A percentile compares a stretch with the other conserved stretches of the same genome.
phyloP scores from a whole-genome alignment of 2,113 vertebrate species.

The Garra rufa region DNA sequence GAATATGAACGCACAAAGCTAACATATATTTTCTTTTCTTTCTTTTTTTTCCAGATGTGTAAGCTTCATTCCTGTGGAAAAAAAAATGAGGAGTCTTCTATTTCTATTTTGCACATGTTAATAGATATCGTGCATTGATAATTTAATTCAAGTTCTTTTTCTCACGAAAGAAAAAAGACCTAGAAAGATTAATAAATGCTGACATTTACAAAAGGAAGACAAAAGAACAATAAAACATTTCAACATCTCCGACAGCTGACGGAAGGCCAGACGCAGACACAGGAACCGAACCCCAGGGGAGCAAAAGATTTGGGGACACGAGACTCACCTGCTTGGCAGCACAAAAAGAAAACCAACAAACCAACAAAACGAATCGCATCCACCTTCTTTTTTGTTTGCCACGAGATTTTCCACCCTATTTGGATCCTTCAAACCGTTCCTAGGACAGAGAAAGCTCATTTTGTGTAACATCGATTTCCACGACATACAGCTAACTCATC shows the following conservation, averaged over 20 bases:
- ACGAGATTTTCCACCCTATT: slow-evolving; percentile 53
- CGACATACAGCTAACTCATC: slow-evolving; percentile 81
- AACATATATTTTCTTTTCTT: slow-evolving; percentile 38
- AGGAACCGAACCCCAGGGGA: slow-evolving; percentile 59
- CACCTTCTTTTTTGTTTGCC: background rate
- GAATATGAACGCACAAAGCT: background rate
- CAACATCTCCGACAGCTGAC: slow-evolving; percentile 50
- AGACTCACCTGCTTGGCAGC: slow-evolving; percentile 56
- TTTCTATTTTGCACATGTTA: slow-evolving; percentile 82
- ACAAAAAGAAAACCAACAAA: slow-evolving; percentile 42
- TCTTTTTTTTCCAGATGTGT: slow-evolving; percentile 69
- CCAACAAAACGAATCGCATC: slow-evolving; percentile 49
- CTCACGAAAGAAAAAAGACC: slow-evolving; percentile 65
- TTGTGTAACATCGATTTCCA: slow-evolving; percentile 58
- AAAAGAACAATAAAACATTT: slow-evolving; percentile 58
- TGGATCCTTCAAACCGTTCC: slow-evolving; percentile 49
- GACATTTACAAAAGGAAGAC: slow-evolving; percentile 62
- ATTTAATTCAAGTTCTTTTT: slow-evolving; percentile 76
- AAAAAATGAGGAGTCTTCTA: slow-evolving; percentile 69
- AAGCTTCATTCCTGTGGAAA: slow-evolving; percentile 68
- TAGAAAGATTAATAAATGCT: slow-evolving; percentile 66
- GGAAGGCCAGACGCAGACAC: slow-evolving; percentile 63
- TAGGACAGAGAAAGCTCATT: slow-evolving; percentile 40
- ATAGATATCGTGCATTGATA: slow-evolving; percentile 80
- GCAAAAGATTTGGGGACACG: slow-evolving; percentile 59